phyloP scores from a whole-genome alignment of 2,797 vertebrate species.

The Carcharodon carcharias region DNA sequence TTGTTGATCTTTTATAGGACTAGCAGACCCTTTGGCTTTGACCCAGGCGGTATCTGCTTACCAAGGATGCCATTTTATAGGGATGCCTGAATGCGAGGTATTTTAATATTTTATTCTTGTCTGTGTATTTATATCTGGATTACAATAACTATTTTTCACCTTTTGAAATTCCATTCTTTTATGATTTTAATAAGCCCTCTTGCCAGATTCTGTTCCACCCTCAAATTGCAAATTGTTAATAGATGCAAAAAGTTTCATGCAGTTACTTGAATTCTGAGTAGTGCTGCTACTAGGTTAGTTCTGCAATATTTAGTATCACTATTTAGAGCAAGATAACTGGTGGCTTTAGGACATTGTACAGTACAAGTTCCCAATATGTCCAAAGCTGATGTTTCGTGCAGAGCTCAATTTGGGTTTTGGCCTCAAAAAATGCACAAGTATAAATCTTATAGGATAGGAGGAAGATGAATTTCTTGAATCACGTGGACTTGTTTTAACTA shows the following conservation, averaged over 20 bases:
- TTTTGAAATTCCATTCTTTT: not conserved
- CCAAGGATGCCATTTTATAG: constrained; percentile 93
- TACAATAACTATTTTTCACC: not conserved
- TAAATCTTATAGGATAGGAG: not conserved
- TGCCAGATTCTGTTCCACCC: not conserved
- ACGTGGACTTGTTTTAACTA: not conserved
- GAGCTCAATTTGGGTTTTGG: not conserved
- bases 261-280: not conserved
- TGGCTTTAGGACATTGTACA: not conserved
- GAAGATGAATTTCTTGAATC: not conserved
- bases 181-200: not conserved
- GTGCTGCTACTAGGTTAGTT: not conserved
- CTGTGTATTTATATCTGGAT: not conserved
- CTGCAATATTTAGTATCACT: not conserved
- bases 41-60: constrained; percentile 87
- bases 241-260: not conserved
- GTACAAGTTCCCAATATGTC: not conserved
- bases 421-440: not conserved
- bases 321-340: not conserved
- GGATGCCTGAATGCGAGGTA: constrained; percentile 98
- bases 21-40: constrained; percentile 84
- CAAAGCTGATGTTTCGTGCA: not conserved
- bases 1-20: constrained; percentile 55
- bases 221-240: not conserved
- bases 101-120: constrained; percentile 38